Conservation (phyloP, 2,797 vertebrate species). For the Coracias cyanogaster region DNA sequence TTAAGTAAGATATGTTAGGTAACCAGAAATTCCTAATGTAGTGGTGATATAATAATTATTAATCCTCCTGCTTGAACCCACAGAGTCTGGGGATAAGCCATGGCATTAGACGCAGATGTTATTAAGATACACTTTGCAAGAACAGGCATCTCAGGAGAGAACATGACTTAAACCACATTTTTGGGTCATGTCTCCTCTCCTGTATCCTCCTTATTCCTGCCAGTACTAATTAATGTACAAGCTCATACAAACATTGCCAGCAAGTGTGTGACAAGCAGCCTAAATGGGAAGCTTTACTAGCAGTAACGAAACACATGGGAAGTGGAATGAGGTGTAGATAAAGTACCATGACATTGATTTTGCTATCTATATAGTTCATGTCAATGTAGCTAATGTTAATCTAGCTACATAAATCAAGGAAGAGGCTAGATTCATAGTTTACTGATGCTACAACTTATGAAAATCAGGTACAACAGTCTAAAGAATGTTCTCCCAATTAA, state of each 20-base stretch:
- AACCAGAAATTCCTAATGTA: neutral
- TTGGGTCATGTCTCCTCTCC: slow-evolving; percentile 37
- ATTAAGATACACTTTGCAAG: neutral
- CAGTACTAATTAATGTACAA: slow-evolving; percentile 50
- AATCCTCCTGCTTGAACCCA: neutral
- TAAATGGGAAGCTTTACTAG: neutral
- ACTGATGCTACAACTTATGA: neutral
- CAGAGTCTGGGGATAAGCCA: neutral
- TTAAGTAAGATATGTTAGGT: neutral
- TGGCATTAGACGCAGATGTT: neutral
- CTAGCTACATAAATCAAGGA: neutral
- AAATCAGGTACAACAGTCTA: neutral
- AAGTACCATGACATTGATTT: neutral
- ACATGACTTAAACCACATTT: neutral
- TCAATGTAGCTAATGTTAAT: neutral
- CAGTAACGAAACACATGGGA: neutral
- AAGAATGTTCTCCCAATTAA: neutral
- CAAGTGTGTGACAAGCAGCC: slow-evolving; percentile 25
- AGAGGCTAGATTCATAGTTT: neutral
- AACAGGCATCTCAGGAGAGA: slow-evolving; percentile 11
- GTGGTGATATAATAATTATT: neutral
- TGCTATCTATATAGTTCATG: neutral
- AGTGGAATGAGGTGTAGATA: neutral
- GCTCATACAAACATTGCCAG: slow-evolving; percentile 19
- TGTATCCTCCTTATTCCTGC: slow-evolving; percentile 21